A percentile compares a stretch with the other conserved stretches of the same genome.
phyloP scores from a whole-genome alignment of 2,797 vertebrate species.

The Danio tinwini region DNA sequence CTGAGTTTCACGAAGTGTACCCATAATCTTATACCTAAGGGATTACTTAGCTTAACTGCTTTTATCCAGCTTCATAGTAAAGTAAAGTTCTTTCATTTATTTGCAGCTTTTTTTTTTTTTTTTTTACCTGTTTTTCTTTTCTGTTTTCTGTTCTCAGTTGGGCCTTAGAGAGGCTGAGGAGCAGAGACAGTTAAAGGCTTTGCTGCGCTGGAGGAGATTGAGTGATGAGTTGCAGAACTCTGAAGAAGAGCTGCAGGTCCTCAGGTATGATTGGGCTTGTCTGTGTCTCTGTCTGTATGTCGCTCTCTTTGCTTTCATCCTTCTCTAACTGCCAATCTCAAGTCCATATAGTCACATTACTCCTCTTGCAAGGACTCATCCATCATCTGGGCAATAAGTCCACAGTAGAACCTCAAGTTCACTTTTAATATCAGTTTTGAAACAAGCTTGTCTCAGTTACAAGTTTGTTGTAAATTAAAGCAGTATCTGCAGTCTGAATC shows the following conservation, averaged over 20 bases:
- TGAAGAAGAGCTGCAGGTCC: slow-evolving; percentile 88
- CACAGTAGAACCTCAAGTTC: neutral
- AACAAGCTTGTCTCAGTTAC: neutral
- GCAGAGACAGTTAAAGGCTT: slow-evolving; percentile 85
- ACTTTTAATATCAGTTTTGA: neutral
- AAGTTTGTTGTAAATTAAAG: neutral
- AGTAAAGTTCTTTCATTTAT: neutral
- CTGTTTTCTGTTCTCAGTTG: slow-evolving; percentile 76
- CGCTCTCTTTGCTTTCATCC: slow-evolving; percentile 11
- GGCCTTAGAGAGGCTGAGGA: slow-evolving; percentile 74
- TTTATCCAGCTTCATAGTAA: neutral
- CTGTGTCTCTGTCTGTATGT: slow-evolving; percentile 11
- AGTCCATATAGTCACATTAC: neutral
- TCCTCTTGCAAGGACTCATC: neutral
- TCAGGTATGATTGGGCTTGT: slow-evolving; percentile 80
- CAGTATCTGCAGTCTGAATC: neutral
- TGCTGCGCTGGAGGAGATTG: slow-evolving; percentile 88
- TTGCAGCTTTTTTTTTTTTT: slow-evolving; percentile 11
- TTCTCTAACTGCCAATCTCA: neutral
- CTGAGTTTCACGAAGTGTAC: no score
- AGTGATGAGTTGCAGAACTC: slow-evolving; percentile 89
- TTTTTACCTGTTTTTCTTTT: slow-evolving; percentile 23
- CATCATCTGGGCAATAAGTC: neutral
- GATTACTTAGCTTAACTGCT: no score
- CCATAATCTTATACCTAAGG: no score